phyloP scores from a whole-genome alignment of 1,140 invertebrate species.

The Popillia japonica region DNA sequence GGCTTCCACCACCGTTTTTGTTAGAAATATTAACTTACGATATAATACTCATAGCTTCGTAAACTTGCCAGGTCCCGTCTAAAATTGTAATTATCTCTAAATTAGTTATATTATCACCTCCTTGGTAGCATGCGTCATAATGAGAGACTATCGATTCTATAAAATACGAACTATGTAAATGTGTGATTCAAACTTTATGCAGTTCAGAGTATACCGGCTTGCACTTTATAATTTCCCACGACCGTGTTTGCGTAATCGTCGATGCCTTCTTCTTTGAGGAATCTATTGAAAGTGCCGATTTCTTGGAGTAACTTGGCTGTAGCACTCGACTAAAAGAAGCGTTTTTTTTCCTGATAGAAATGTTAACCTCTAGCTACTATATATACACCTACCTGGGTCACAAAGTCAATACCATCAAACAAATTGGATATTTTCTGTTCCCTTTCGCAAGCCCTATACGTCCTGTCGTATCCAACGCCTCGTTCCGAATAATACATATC shows the following conservation, averaged over 20 bases:
- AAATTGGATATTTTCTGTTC: constrained; percentile 61
- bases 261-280: constrained; percentile 46
- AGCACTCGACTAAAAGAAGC: constrained; percentile 38
- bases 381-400: constrained; percentile 57
- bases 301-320: constrained; percentile 49
- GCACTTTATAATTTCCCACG: constrained; percentile 44
- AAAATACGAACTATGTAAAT: too few relatives aligned
- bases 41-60: constrained; percentile 45
- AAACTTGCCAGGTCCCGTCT: constrained; percentile 51
- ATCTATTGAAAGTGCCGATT: constrained; percentile 46
- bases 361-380: not conserved
- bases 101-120: constrained; percentile 35
- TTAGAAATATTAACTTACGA: constrained; percentile 46
- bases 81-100: constrained; percentile 54
- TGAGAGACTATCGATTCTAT: constrained; percentile 9
- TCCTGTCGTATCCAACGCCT: constrained; percentile 66
- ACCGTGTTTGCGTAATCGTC: constrained; percentile 40
- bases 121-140: constrained; percentile 34
- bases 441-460: constrained; percentile 67
- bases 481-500: constrained; percentile 75
- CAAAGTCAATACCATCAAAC: constrained; percentile 57
- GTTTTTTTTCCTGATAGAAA: too few relatives aligned
- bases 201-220: constrained; percentile 45
- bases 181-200: not conserved
- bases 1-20: not conserved